These are phyloP conservation scores for Blomia tropicalis DNA, from an alignment of 2,888 invertebrate genomes.

Conservation along the genomic window DNA sequence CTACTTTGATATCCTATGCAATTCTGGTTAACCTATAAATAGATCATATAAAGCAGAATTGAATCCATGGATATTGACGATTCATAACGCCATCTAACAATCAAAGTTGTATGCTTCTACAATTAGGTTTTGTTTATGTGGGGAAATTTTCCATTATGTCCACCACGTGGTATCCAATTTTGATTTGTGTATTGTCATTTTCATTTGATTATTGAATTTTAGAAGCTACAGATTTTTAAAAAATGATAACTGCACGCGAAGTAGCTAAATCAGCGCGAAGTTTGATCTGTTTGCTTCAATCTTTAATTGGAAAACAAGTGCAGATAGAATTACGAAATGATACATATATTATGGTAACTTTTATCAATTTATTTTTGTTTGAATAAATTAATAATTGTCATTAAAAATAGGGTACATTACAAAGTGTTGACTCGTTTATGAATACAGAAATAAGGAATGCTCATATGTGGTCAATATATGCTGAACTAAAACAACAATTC, in stretches of 20 bases:
- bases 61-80: no score
- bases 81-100: no score
- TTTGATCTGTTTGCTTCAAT: slow-evolving; percentile 26
- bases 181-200: not conserved
- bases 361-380: not conserved
- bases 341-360: slow-evolving; percentile 5
- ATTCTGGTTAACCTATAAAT: no score
- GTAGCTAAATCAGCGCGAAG: slow-evolving; percentile 25
- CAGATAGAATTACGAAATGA: slow-evolving; percentile 25
- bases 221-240: not conserved
- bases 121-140: no score
- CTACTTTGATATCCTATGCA: no score
- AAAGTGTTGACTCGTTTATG: slow-evolving; percentile 25
- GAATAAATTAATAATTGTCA: not conserved
- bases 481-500: not conserved
- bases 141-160: no score
- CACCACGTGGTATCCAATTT: not conserved
- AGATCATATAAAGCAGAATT: no score
- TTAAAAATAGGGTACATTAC: slow-evolving; percentile 20
- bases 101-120: no score
- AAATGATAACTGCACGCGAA: slow-evolving; percentile 10
- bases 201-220: not conserved
- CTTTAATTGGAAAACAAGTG: slow-evolving; percentile 18
- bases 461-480: slow-evolving; percentile 12
- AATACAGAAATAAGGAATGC: slow-evolving; percentile 23